phyloP scores from a whole-genome alignment of 2,113 vertebrate genomes.

The Bubalus kerabau region DNA sequence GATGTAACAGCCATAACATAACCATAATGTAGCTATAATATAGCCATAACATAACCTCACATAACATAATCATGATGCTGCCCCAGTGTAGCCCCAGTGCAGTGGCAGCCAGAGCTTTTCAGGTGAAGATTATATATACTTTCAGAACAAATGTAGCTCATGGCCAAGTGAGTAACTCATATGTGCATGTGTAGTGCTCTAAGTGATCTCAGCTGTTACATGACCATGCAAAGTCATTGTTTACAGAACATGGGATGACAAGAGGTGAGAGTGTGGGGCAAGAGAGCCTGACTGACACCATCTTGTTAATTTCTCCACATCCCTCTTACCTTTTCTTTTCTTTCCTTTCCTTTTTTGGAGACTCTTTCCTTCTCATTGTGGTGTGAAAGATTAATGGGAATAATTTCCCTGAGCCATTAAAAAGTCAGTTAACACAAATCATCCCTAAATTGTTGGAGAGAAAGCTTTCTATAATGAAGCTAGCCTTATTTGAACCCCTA shows the following conservation, averaged over 20 bases:
- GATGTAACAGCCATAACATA: background rate
- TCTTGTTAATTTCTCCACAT: background rate
- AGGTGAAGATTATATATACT: background rate
- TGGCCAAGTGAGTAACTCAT: background rate
- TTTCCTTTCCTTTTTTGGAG: background rate
- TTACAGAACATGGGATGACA: background rate
- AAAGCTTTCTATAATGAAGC: background rate
- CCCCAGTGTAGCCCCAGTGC: background rate
- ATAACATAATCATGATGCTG: background rate
- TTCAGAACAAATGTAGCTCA: background rate
- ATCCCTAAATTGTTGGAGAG: background rate
- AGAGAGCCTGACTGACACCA: background rate
- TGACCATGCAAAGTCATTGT: background rate
- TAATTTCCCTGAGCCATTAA: background rate
- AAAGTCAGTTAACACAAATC: background rate
- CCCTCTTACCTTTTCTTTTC: background rate
- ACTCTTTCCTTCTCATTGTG: background rate
- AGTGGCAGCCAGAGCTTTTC: background rate
- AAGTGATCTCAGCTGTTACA: background rate
- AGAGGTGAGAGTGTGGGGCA: background rate
- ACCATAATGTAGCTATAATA: background rate
- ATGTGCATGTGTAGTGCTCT: background rate
- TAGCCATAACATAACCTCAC: background rate
- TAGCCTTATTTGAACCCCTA: background rate
- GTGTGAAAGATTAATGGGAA: background rate